Base-by-base conservation (phyloP, 2,888 invertebrate species). In the Pachymerium ferrugineum region DNA sequence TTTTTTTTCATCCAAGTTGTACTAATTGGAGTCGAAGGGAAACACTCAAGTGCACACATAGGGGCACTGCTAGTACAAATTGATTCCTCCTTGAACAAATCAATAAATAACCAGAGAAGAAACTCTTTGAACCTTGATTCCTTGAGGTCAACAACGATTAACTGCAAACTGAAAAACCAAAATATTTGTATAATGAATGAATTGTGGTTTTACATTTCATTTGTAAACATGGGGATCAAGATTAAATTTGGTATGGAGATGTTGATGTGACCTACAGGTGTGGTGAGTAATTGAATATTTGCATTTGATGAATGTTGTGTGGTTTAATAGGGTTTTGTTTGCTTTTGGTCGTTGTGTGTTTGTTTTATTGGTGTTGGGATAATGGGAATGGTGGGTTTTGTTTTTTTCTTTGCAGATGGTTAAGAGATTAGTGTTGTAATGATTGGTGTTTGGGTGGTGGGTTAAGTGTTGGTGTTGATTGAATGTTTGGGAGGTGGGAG, bases 41-140 rank as follows among this genome's bases (percentile, higher is more conserved):
- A 22, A 10, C 19, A 54, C 4, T 19, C 47, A 1, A 16, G 47
- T 47, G 3, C 16, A 5, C 47, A 22, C 8, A 54, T 54, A n/a
- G n/a, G n/a, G n/a, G n/a, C n/a, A n/a, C n/a, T n/a, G 19, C 47
- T 10, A 54, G 47, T 54, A 54, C 47, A 54, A 54, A 54, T 54
- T 54, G 47, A 54, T 54, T 54, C 47, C 22, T 54, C 47, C 22
- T 54, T 16, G 47, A 54, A 22, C 22, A 54, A 54, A 54, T 54
- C 47, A 54, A 54, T 54, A 54, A 54, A 54, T 54, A 54, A 22
- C 47, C 47, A 22, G 19, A 54, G 22, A 22, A 54, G 22, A 54
- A 22, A 19, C 47, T 6, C 47, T 22, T n/a, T 16, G 47, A 54
- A 54, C 47, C 47, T 22, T 54, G 47, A 22, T 14, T 16, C 10